Evolutionary conservation across 2,113 vertebrate genomes (phyloP).

Genomic region (Oriolus oriolus): DNA sequence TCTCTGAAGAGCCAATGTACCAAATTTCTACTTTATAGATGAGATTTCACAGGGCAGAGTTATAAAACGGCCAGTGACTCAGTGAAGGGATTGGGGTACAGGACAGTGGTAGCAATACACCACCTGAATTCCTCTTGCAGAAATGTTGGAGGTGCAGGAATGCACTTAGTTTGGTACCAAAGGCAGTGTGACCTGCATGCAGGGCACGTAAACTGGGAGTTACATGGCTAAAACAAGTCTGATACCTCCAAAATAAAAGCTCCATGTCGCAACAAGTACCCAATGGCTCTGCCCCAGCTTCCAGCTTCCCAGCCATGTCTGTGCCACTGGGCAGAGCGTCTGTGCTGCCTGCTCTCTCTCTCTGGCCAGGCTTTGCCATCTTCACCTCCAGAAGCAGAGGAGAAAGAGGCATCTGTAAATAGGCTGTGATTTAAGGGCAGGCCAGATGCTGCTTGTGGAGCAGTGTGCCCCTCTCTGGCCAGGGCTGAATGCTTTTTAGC

Average conservation of each 20-base stretch:
- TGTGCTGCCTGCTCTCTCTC: background rate
- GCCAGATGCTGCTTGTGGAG: background rate
- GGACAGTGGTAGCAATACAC: background rate
- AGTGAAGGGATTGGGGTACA: accelerated
- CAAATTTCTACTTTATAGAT: background rate
- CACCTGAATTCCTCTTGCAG: background rate
- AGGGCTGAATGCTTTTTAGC: background rate
- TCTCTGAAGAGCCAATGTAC: background rate
- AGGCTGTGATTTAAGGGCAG: background rate
- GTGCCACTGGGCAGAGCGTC: accelerated
- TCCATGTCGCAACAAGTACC: background rate
- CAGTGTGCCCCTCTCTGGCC: background rate
- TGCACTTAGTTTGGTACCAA: background rate
- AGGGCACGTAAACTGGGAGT: background rate
- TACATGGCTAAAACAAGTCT: background rate
- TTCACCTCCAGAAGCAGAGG: background rate
- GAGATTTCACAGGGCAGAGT: background rate
- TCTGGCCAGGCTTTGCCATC: background rate
- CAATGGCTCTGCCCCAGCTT: background rate
- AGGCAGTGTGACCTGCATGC: background rate
- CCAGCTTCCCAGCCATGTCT: accelerated
- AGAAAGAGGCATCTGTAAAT: background rate
- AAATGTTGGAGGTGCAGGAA: background rate
- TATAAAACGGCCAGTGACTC: background rate
- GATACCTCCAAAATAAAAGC: accelerated